These are phyloP conservation scores for Heliconius hortense DNA, from an alignment of 2,888 invertebrate genomes.

Conservation along the genomic window DNA sequence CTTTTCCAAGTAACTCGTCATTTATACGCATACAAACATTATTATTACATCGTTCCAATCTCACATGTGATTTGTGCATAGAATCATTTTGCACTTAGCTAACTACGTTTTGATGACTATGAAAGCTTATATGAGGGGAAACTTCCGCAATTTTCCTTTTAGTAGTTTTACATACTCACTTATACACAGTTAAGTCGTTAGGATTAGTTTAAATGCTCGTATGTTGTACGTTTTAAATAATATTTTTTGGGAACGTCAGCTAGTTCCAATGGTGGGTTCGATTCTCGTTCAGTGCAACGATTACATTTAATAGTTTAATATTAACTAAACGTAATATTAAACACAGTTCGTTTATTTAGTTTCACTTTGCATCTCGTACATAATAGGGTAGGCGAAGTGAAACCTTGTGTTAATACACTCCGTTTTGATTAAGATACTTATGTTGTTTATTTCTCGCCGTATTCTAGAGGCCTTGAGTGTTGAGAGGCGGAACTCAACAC, in stretches of 20 bases:
- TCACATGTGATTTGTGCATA: constrained; percentile 1
- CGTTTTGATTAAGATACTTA: no score
- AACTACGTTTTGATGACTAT: constrained; percentile 13
- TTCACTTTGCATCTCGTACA: no score
- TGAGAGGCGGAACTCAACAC: no score
- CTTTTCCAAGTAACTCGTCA: background rate
- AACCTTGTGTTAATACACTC: no score
- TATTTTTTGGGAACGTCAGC: no score
- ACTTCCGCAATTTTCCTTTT: constrained; percentile 7
- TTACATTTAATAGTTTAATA: no score
- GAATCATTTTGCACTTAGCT: constrained; percentile 11
- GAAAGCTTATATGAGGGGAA: background rate
- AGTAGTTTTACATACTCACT: background rate
- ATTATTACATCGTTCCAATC: constrained; percentile 3
- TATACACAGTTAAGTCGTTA: background rate
- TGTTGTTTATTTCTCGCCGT: no score
- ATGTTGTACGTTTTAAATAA: no score
- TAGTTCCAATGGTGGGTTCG: background rate
- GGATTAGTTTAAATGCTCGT: background rate
- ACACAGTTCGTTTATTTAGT: no score
- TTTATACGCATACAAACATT: background rate
- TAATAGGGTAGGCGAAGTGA: no score
- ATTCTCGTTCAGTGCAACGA: background rate
- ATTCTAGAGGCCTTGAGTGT: no score
- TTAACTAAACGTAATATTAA: no score